These are phyloP conservation scores for Azorinus chamasolen DNA, from an alignment of 2,888 invertebrate genomes.

Conservation along the genomic window DNA sequence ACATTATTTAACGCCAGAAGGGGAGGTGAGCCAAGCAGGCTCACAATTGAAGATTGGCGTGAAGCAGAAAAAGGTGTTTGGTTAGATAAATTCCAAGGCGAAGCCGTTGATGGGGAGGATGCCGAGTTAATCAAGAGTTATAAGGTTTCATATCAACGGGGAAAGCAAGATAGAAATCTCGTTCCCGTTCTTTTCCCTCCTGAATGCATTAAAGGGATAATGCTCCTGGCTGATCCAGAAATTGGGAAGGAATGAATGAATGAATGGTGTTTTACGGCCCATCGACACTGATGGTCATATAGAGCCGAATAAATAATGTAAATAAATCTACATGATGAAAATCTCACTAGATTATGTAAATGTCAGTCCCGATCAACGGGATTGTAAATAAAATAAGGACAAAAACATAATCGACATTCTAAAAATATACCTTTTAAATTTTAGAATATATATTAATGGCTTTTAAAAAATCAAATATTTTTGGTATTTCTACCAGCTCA, in stretches of 20 bases:
- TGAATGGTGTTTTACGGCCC: too few species aligned
- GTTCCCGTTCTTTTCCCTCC: constrained; percentile 1
- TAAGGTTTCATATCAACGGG: constrained; percentile 12
- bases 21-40: constrained; percentile 15
- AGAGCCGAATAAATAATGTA: too few species aligned
- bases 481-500: too few species aligned
- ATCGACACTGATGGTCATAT: too few species aligned
- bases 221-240: constrained; percentile 6
- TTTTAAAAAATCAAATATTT: too few species aligned
- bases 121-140: not conserved
- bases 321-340: too few species aligned
- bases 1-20: constrained; percentile 16
- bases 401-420: too few species aligned
- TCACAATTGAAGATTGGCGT: constrained; percentile 4
- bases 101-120: constrained; percentile 6
- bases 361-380: too few species aligned
- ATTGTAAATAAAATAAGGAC: too few species aligned
- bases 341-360: too few species aligned
- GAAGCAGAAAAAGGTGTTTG: constrained; percentile 7
- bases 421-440: too few species aligned
- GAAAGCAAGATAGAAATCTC: constrained; percentile 5
- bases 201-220: constrained; percentile 11
- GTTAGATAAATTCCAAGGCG: not conserved
- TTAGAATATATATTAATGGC: too few species aligned
- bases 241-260: not conserved